Base-by-base conservation (phyloP, 1,140 invertebrate species). In the Bombus cullumanus region DNA sequence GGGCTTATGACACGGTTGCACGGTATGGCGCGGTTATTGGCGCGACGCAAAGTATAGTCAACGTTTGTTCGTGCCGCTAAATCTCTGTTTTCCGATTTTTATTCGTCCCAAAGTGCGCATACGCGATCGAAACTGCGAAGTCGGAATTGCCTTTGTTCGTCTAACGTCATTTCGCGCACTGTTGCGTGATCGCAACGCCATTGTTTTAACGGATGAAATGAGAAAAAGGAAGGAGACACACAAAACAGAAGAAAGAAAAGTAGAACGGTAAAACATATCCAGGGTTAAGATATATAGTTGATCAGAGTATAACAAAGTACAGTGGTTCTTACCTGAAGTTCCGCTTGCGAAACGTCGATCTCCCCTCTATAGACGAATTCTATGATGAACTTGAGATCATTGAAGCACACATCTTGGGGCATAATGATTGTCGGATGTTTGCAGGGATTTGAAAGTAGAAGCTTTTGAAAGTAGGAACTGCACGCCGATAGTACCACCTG, bases 281-380 rank as follows among this genome's bases (percentile, higher is more conserved):
- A 13, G 10, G 0, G 12, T 28, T 57, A 8, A 18, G 18, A n/a
- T 39, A 18, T 13, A 37, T 12, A 25, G 3, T n/a, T 5, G 39
- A 39, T 34, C 37, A 25, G 39, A n/a, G 43, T 25, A n/a, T 39
- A 57, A 12, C 9, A 25, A 25, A 18, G 15, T 2, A 10, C 74
- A 57, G 43, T 37, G 12, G 34, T 43, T 39, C 91, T 96, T 94
- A 97, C 97, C 96, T 97, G 96, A 81, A 98, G 93, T 93, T 97
- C 97, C 66, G 97, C 97, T 93, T 97, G 97, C 41, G 97, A 97
- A 73, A 98, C 97, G 94, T 97, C 97, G 86, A 98, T 97, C 95
- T 98, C 97, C 66, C 97, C 97, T 91, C 96, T 96, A 94, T 98
- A 98, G 88, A 98, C 97, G 94, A 98, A 98, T 90, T 98, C 97